Percentiles rank a stretch among this genome's conserved stretches.
Evolutionary conservation across 2,797 vertebrate species (phyloP).

Genomic region (Orientallactaga sibirica): DNA sequence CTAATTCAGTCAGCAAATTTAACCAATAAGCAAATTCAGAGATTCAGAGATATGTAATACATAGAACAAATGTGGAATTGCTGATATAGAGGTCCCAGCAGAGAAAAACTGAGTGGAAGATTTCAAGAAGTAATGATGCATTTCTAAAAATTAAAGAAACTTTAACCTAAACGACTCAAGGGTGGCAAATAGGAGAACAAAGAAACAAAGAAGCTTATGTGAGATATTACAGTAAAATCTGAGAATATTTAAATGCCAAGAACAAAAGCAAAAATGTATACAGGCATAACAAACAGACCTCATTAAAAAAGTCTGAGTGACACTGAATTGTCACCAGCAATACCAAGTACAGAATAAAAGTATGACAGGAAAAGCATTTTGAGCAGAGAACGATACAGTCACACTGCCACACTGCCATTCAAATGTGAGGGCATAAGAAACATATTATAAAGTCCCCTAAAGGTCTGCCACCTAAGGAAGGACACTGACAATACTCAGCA

Average conservation of each 20-base stretch:
- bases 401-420: constrained; percentile 43
- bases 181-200: not conserved
- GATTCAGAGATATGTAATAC: not conserved
- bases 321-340: constrained; percentile 43
- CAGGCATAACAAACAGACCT: constrained; percentile 1
- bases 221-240: not conserved
- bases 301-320: not conserved
- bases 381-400: constrained; percentile 36
- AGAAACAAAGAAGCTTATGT: not conserved
- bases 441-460: constrained; percentile 23
- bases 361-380: constrained; percentile 40
- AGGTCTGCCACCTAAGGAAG: not conserved
- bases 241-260: constrained; percentile 4
- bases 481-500: not conserved
- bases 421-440: constrained; percentile 20
- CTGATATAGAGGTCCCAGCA: not conserved
- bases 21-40: not conserved
- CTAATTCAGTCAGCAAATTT: not conserved
- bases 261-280: not conserved
- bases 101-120: constrained; percentile 17
- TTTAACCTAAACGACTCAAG: not conserved
- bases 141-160: constrained; percentile 35
- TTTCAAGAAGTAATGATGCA: not conserved
- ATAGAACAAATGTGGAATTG: not conserved
- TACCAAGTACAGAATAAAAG: not conserved